A percentile compares a stretch with the other conserved stretches of the same genome.
phyloP scores from a whole-genome alignment of 2,797 vertebrate genomes.

The Aulostomus chinensis region DNA sequence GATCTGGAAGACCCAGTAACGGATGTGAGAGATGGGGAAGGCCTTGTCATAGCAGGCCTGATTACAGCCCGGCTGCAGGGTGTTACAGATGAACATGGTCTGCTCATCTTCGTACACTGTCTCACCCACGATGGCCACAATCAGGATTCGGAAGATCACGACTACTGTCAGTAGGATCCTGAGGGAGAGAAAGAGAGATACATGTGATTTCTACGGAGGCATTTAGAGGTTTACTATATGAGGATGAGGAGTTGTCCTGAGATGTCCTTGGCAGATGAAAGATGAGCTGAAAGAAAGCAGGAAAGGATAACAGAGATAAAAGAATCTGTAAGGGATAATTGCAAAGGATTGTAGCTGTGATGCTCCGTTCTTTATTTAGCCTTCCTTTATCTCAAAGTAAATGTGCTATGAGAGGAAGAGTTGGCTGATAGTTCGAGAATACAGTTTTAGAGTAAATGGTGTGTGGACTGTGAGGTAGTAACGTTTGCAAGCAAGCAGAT shows the following conservation, averaged over 20 bases:
- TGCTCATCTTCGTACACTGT: slow-evolving; percentile 93
- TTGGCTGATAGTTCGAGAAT: no score
- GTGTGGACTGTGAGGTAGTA: no score
- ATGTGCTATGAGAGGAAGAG: no score
- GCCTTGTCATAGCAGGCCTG: slow-evolving; percentile 93
- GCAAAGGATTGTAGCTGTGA: no score
- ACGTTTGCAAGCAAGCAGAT: no score
- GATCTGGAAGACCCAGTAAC: slow-evolving; percentile 91
- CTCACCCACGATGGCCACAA: slow-evolving; percentile 91
- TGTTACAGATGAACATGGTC: slow-evolving; percentile 93
- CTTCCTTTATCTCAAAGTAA: no score
- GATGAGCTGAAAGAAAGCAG: not conserved
- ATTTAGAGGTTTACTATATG: not conserved
- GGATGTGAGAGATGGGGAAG: slow-evolving; percentile 93
- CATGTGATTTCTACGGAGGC: slow-evolving; percentile 23
- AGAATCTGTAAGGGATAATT: no score
- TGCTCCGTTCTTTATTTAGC: no score
- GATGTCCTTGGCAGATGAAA: slow-evolving; percentile 23
- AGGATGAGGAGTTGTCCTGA: slow-evolving; percentile 20
- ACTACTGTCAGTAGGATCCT: slow-evolving; percentile 93
- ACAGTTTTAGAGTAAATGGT: no score
- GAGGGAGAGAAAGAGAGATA: slow-evolving; percentile 18
- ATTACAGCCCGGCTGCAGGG: slow-evolving; percentile 91
- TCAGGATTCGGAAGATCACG: slow-evolving; percentile 92
- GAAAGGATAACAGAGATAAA: not conserved